Base-by-base conservation (phyloP, 2,888 invertebrate species). In the Andrena bicolor region DNA sequence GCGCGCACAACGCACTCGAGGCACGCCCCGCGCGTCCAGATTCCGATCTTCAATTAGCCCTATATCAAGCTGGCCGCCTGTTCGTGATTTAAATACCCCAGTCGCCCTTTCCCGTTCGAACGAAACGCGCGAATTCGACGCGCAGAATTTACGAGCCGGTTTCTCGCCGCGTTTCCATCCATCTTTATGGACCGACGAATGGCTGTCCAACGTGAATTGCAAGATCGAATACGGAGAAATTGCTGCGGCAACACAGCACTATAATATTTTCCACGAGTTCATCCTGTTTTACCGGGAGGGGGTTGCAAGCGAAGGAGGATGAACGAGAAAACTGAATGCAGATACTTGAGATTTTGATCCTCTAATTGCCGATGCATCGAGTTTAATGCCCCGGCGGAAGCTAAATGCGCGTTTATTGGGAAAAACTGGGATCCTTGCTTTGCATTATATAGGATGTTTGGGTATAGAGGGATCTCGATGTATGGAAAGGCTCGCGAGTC, bases 1-100 rank as follows among this genome's bases (percentile, higher is more conserved):
- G 51, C 60, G 60, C 26, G 60, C 60, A 30, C n/a, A n/a, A 26
- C 53, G 35, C 23, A 53, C 8, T 30, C 20, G 30, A 58, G 70
- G 58, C 70, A 48, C 48, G 58, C 70, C 70, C 58, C 13, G 30
- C 66, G 71, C 77, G 71, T 82, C 84, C 83, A 90, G 93, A 93
- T 93, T 93, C 90, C 89, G 92, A 93, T 93, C 93, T 92, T 91
- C 92, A 92, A 93, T 93, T 93, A 93, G 91, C 92, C 92, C 91
- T 92, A 92, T 92, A 93, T 93, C 93, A 92, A 93, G 80, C 66
- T 64, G 70, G 58, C 64, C 41, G 41, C 16, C 41, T 16, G 41
- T 16, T 41, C 41, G 41, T 41, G 41, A 41, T 41, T 41, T 41
- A 41, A 41, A 41, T 41, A 13, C 6, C 8, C 28, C 65, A 6